Evolutionary conservation across 1,140 invertebrate species (phyloP).

Genomic region (Notospermus geniculatus): DNA sequence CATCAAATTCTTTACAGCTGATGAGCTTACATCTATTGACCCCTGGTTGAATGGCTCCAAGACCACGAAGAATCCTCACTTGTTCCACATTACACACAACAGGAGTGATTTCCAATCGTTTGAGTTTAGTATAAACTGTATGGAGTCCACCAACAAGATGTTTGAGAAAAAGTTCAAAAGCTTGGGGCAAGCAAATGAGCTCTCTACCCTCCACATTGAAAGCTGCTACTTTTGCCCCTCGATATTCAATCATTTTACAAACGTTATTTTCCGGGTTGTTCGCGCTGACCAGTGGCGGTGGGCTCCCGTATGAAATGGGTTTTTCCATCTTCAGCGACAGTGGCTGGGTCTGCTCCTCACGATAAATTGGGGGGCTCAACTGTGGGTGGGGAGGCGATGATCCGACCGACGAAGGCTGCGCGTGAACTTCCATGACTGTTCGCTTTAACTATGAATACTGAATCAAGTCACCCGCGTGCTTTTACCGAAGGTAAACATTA

Average conservation of each 20-base stretch:
- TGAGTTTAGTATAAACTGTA: conserved; percentile 98
- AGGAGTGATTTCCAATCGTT: conserved; percentile 96
- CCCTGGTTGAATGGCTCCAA: conserved; percentile 97
- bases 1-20: conserved; percentile 97
- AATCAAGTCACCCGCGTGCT: too few species aligned
- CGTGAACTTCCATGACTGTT: too few species aligned
- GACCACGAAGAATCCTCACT: conserved; percentile 91
- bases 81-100: conserved; percentile 99
- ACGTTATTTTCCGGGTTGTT: conserved; percentile 68
- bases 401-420: background rate
- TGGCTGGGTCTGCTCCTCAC: conserved; percentile 14
- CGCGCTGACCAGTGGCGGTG: conserved; percentile 33
- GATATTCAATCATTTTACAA: conserved; percentile 94
- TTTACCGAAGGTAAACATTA: too few species aligned
- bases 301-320: conserved; percentile 43
- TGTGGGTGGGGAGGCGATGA: conserved; percentile 2
- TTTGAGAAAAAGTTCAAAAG: conserved; percentile 97
- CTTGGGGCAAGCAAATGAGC: conserved; percentile 95
- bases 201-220: conserved; percentile 95
- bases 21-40: conserved; percentile 99
- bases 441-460: too few species aligned
- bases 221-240: conserved; percentile 82
- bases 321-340: conserved; percentile 38
- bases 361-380: background rate
- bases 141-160: conserved; percentile 97